Conservation (phyloP, 2,888 invertebrate genomes). For the Harpagoxenus sublaevis region DNA sequence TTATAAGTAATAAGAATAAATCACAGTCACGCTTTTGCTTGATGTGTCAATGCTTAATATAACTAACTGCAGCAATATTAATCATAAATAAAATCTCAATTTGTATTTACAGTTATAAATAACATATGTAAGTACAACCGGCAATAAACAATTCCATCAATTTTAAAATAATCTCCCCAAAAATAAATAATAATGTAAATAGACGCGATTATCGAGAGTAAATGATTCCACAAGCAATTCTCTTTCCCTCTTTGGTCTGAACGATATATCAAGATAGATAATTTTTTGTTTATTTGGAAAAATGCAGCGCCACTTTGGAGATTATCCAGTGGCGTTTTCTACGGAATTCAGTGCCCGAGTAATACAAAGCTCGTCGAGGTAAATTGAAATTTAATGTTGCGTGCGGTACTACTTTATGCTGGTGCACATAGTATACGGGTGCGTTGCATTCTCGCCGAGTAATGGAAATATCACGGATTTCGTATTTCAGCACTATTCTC, state of each 20-base stretch:
- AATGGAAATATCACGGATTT: conserved; percentile 19
- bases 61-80: neutral
- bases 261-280: neutral
- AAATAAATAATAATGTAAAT: too few relatives aligned
- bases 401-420: conserved; percentile 16
- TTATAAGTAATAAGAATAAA: neutral
- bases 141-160: neutral
- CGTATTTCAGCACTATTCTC: neutral
- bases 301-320: neutral
- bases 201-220: neutral
- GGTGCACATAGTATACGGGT: neutral
- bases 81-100: neutral
- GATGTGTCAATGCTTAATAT: neutral
- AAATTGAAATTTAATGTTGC: conserved; percentile 56
- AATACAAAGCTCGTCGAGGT: conserved; percentile 22
- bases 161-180: neutral
- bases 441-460: conserved; percentile 11
- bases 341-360: conserved; percentile 14
- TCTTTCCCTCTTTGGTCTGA: neutral
- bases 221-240: neutral
- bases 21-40: neutral
- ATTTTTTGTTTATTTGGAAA: conserved; percentile 11
- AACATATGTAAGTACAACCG: neutral
- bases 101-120: neutral
- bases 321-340: conserved; percentile 32